These are phyloP conservation scores for Entomobrya proxima DNA, from an alignment of 2,888 invertebrate genomes.

Conservation along the genomic window DNA sequence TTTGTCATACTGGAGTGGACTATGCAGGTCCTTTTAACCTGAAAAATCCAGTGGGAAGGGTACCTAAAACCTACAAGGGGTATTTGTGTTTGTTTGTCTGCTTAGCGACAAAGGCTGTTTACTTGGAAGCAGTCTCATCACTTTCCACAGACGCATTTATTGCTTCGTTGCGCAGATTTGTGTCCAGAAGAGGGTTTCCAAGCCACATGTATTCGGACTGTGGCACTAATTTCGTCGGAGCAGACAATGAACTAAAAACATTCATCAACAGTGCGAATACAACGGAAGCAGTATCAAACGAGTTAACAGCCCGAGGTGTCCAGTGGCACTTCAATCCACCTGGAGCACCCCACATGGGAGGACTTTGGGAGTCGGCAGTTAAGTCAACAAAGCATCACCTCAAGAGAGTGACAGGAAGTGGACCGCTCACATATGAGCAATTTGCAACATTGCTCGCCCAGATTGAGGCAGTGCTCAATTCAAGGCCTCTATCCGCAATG, in stretches of 20 bases:
- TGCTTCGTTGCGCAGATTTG: neutral
- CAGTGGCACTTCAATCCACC: slow-evolving; percentile 12
- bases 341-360: neutral
- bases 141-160: neutral
- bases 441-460: slow-evolving; percentile 76
- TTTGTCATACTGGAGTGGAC: slow-evolving; percentile 69
- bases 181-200: neutral
- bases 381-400: slow-evolving; percentile 72
- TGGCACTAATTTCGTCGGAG: neutral
- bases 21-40: slow-evolving; percentile 65
- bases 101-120: too few species aligned
- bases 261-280: neutral
- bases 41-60: slow-evolving; percentile 64
- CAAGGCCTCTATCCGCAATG: slow-evolving; percentile 75
- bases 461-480: slow-evolving; percentile 76
- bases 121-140: too few species aligned
- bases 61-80: slow-evolving; percentile 68
- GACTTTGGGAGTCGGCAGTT: too few species aligned
- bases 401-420: slow-evolving; percentile 73
- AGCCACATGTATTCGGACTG: neutral
- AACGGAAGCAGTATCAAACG: neutral
- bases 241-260: neutral
- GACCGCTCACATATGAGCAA: slow-evolving; percentile 76
- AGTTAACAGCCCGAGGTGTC: neutral
- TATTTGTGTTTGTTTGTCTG: slow-evolving; percentile 75